Percentiles rank a stretch among this genome's conserved stretches.
Conservation (phyloP, 2,113 vertebrate genomes). For the Nipponia nippon region DNA sequence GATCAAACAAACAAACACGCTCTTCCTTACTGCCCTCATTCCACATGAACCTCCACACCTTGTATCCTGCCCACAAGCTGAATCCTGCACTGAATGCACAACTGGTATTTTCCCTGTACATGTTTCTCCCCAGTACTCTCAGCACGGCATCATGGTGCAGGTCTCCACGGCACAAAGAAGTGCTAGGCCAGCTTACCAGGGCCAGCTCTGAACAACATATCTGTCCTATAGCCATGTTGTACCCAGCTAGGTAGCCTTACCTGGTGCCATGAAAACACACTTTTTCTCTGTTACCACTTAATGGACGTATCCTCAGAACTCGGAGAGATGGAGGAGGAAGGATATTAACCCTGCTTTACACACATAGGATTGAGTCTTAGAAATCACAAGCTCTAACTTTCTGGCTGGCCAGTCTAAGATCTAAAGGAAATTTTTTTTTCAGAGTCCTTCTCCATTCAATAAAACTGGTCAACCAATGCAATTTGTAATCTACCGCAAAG, state of each 20-base stretch:
- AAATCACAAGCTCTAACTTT: not conserved
- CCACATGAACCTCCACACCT: not conserved
- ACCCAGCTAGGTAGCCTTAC: not conserved
- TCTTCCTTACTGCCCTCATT: not conserved
- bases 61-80: not conserved
- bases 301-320: not conserved
- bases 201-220: not conserved
- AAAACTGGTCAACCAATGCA: not conserved
- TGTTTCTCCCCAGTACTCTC: not conserved
- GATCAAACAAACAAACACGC: accelerated
- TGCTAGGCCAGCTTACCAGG: accelerated
- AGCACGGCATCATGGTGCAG: not conserved
- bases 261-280: not conserved
- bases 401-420: not conserved
- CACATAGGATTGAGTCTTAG: not conserved
- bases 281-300: not conserved
- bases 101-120: not conserved
- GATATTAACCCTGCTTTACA: not conserved
- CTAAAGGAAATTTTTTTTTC: not conserved
- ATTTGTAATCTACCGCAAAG: not conserved
- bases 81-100: not conserved
- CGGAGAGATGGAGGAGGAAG: not conserved
- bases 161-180: not conserved
- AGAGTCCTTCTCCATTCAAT: not conserved
- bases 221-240: not conserved